These are phyloP conservation scores for Eurytoma adleriae DNA, from an alignment of 2,888 invertebrate species.

Conservation along the genomic window DNA sequence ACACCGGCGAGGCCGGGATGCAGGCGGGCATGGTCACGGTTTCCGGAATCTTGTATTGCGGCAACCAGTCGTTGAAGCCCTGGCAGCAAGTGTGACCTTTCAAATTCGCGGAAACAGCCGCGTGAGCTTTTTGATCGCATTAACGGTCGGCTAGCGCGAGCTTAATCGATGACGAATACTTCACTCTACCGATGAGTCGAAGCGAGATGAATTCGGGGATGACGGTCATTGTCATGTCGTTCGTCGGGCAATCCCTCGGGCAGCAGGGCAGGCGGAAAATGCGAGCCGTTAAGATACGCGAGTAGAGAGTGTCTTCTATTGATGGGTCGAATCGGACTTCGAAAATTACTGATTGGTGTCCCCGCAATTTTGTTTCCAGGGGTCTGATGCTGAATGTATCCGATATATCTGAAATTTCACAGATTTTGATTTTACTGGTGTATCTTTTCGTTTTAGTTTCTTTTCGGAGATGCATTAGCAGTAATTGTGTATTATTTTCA, in stretches of 20 bases:
- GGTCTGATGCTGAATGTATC: constrained; percentile 65
- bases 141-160: too few relatives aligned
- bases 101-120: neutral
- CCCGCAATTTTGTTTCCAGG: constrained; percentile 62
- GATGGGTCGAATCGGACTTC: constrained; percentile 71
- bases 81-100: constrained; percentile 49
- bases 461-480: neutral
- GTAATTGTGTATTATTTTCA: neutral
- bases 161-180: neutral
- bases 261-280: constrained; percentile 63
- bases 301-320: constrained; percentile 65
- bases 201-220: constrained; percentile 66
- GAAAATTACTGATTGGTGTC: constrained; percentile 67
- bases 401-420: constrained; percentile 10
- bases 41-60: constrained; percentile 68
- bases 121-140: neutral
- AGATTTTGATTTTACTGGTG: too few relatives aligned
- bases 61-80: constrained; percentile 62
- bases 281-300: constrained; percentile 67
- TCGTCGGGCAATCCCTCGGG: constrained; percentile 1
- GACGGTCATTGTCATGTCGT: neutral
- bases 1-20: constrained; percentile 63
- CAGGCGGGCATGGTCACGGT: constrained; percentile 70
- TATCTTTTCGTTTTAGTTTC: neutral
- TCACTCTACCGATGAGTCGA: constrained; percentile 62